A percentile compares a stretch with the other conserved stretches of the same genome.
These are phyloP conservation scores for Parambassis ranga DNA, from an alignment of 2,797 vertebrate species.

Conservation along the genomic window DNA sequence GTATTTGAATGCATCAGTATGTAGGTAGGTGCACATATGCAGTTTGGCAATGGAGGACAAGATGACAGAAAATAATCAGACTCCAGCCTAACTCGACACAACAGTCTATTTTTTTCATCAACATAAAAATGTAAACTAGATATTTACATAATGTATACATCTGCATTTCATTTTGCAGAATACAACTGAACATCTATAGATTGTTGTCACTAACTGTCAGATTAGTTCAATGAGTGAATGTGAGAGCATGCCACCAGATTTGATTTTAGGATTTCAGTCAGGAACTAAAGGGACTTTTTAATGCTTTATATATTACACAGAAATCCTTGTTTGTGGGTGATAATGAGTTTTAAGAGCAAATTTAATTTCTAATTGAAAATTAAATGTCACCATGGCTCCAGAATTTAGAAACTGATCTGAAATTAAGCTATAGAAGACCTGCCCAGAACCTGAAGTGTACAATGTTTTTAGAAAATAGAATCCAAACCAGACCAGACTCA, in stretches of 20 bases:
- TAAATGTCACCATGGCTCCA: too few species aligned
- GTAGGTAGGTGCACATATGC: background rate
- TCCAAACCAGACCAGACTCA: too few species aligned
- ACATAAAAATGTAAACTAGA: conserved; percentile 1
- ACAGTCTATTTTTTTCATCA: conserved; percentile 1
- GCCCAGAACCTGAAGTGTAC: too few species aligned
- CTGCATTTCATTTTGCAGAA: background rate
- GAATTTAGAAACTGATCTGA: too few species aligned
- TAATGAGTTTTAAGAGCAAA: too few species aligned
- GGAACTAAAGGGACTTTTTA: background rate
- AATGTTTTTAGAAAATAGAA: too few species aligned
- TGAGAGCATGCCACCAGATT: background rate
- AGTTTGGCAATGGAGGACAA: background rate
- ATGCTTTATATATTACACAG: too few species aligned
- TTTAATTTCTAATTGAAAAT: too few species aligned
- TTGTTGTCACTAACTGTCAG: background rate
- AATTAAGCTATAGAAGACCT: too few species aligned
- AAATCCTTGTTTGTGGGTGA: too few species aligned
- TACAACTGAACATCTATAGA: background rate
- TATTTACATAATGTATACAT: conserved; percentile 13
- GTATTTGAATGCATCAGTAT: background rate
- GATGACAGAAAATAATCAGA: background rate
- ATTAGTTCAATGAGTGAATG: background rate
- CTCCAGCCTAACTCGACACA: background rate
- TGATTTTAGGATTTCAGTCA: background rate